Evolutionary conservation across 2,888 invertebrate genomes (phyloP).

Genomic region (Cenopis cana): DNA sequence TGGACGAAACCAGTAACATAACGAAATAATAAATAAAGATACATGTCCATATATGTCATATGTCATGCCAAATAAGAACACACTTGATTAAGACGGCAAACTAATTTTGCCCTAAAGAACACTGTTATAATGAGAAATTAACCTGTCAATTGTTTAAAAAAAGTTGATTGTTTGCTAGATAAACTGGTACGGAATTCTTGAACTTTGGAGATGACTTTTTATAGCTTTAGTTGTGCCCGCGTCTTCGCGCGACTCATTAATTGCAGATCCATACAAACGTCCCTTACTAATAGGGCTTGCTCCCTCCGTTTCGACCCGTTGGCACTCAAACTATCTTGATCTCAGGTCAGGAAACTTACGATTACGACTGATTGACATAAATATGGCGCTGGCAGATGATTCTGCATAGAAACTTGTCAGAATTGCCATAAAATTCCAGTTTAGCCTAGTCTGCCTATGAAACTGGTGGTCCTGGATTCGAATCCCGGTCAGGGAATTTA

Average conservation of each 20-base stretch:
- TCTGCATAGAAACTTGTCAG: too few species aligned
- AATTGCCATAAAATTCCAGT: too few species aligned
- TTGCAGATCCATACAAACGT: background rate
- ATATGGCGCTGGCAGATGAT: too few species aligned
- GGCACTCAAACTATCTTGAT: too few species aligned
- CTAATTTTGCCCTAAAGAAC: constrained; percentile 23
- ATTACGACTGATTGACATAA: too few species aligned
- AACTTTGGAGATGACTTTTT: constrained; percentile 6
- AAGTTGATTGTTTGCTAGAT: constrained; percentile 3
- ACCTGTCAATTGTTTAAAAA: constrained; percentile 32
- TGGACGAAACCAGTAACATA: background rate
- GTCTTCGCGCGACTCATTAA: background rate
- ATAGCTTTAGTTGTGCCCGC: background rate
- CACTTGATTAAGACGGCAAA: background rate
- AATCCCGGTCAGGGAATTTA: too few species aligned
- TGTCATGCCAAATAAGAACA: background rate
- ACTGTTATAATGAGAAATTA: constrained; percentile 16
- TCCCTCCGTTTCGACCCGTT: too few species aligned
- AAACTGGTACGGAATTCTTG: constrained; percentile 2
- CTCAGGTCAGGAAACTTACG: too few species aligned
- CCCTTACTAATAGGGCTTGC: background rate
- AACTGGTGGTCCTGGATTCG: too few species aligned
- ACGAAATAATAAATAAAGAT: background rate
- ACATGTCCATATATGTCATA: constrained; percentile 1
- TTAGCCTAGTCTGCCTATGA: too few species aligned